These are phyloP conservation scores for Myopa testacea DNA, from an alignment of 2,888 invertebrate species.

Conservation along the genomic window DNA sequence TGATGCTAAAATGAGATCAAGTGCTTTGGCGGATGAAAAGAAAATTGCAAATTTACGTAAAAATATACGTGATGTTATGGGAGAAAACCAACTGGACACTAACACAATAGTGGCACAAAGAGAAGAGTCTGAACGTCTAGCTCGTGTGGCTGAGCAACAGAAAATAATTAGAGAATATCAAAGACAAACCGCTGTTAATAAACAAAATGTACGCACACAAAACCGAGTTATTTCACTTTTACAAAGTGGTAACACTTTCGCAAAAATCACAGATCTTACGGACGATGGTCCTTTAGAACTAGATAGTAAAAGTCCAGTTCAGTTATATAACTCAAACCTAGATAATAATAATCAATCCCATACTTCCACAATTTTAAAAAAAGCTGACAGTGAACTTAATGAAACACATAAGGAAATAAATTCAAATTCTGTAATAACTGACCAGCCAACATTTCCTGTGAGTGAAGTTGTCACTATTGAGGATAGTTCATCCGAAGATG, in stretches of 20 bases:
- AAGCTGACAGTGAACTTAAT: neutral
- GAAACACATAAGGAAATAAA: conserved; percentile 17
- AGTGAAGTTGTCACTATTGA: conserved; percentile 78
- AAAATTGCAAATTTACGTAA: conserved; percentile 76
- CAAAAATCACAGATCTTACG: conserved; percentile 55
- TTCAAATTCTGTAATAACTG: conserved; percentile 28
- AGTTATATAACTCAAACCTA: neutral
- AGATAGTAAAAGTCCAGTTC: neutral
- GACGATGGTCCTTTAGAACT: conserved; percentile 4
- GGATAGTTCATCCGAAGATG: conserved; percentile 80
- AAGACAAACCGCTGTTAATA: conserved; percentile 77
- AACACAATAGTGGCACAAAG: conserved; percentile 92
- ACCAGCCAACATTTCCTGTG: conserved; percentile 25
- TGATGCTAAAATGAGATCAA: conserved; percentile 13
- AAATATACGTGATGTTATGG: conserved; percentile 93
- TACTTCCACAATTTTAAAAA: conserved; percentile 7
- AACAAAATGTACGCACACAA: conserved; percentile 78
- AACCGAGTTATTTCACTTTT: conserved; percentile 78
- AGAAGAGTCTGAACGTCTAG: conserved; percentile 89
- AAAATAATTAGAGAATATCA: conserved; percentile 84
- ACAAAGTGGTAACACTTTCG: conserved; percentile 75
- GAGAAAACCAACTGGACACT: conserved; percentile 91
- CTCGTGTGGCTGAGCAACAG: conserved; percentile 87
- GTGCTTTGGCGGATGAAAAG: conserved; percentile 55
- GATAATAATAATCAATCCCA: conserved; percentile 22